Evolutionary conservation across 2,797 vertebrate genomes (phyloP).

Genomic region (Poecilia picta): DNA sequence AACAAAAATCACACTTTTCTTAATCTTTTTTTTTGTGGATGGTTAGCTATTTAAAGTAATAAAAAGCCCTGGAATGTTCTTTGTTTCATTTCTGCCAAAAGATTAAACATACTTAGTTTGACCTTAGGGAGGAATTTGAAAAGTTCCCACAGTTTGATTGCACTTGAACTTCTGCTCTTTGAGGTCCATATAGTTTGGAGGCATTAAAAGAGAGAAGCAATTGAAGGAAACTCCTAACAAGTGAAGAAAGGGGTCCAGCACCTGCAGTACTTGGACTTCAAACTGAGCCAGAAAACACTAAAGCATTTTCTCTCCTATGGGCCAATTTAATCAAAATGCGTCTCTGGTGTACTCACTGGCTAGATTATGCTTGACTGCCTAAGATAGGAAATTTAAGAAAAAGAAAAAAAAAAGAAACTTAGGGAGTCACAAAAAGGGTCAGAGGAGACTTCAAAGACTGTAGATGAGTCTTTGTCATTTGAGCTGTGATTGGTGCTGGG

Average conservation of each 20-base stretch:
- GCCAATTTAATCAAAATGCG: constrained; percentile 54
- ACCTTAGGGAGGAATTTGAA: constrained; percentile 19
- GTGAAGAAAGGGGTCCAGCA: constrained; percentile 24
- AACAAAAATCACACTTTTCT: not conserved
- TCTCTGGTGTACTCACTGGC: constrained; percentile 44
- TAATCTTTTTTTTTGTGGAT: not conserved
- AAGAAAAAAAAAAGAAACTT: constrained; percentile 20
- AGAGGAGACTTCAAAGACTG: constrained; percentile 47
- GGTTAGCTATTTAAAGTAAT: not conserved
- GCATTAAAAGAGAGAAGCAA: constrained; percentile 11
- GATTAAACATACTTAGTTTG: constrained; percentile 16
- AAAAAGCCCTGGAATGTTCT: not conserved
- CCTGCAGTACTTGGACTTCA: constrained; percentile 35
- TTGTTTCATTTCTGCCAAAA: constrained; percentile 6
- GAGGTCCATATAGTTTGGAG: constrained; percentile 36
- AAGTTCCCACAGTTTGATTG: constrained; percentile 34
- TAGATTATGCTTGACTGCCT: constrained; percentile 46
- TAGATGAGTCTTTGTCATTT: constrained; percentile 56
- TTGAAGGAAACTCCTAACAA: constrained; percentile 17
- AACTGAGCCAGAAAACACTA: constrained; percentile 33
- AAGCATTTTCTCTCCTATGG: constrained; percentile 29
- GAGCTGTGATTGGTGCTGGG: constrained; percentile 36
- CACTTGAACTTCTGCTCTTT: constrained; percentile 37
- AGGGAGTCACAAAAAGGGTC: constrained; percentile 34
- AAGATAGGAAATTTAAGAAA: constrained; percentile 13